Percentiles rank a stretch among this genome's conserved stretches.
Evolutionary conservation across 2,113 vertebrate genomes (phyloP).

Genomic region (Typhlomys cinereus): DNA sequence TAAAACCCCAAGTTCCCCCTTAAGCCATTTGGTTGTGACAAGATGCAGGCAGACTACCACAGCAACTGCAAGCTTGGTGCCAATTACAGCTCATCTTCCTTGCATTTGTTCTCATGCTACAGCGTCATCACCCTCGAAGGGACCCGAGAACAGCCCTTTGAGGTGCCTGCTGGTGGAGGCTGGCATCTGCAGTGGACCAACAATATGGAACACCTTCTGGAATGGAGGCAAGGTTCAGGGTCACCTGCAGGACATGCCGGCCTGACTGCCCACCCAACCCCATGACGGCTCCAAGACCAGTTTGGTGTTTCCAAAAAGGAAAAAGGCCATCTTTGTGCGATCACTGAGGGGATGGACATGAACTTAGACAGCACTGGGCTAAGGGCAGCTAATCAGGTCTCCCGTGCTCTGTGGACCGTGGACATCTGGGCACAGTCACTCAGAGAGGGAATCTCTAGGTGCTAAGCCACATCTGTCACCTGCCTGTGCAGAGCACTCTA

Average conservation of each 20-base stretch:
- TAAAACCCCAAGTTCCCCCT: too few species aligned
- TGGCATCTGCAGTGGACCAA: too few species aligned
- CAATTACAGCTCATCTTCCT: not conserved
- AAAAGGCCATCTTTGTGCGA: not conserved
- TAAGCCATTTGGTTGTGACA: too few species aligned
- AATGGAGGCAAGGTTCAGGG: not conserved
- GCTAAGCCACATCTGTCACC: conserved; percentile 28
- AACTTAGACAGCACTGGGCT: not conserved
- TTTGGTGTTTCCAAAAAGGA: not conserved
- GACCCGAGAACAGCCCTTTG: not conserved
- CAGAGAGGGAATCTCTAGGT: not conserved
- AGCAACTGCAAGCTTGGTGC: rapidly evolving
- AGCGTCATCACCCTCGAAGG: too few species aligned
- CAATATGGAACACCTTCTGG: rapidly evolving
- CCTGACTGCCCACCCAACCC: rapidly evolving
- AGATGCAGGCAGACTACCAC: too few species aligned
- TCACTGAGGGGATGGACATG: rapidly evolving
- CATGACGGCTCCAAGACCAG: not conserved
- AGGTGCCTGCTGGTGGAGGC: rapidly evolving
- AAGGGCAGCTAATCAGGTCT: not conserved
- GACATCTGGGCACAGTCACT: not conserved
- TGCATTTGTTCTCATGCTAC: not conserved
- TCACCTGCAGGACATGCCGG: rapidly evolving
- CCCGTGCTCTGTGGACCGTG: rapidly evolving
- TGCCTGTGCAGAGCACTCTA: conserved; percentile 59